Evolutionary conservation across 1,140 invertebrate species (phyloP).

Genomic region (Augochlora pura): DNA sequence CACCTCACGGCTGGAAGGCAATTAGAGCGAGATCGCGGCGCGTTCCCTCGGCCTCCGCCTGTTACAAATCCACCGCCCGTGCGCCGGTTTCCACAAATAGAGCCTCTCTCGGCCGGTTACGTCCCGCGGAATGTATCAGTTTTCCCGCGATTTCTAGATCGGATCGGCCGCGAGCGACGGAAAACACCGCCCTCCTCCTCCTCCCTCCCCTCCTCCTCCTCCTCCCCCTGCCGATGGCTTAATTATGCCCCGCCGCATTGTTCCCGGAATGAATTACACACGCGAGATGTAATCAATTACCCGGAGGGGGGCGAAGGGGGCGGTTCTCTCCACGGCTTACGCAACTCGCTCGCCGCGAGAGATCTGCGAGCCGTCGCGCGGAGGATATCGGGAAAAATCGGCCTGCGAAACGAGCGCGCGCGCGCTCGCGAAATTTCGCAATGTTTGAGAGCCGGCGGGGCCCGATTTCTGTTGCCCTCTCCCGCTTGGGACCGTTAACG

Average conservation of each 20-base stretch:
- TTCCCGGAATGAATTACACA: constrained; percentile 23
- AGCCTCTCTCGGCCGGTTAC: neutral
- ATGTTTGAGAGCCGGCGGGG: no score
- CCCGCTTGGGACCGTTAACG: constrained; percentile 39
- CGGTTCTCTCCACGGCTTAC: no score
- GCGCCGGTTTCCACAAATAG: neutral
- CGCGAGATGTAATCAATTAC: constrained; percentile 22
- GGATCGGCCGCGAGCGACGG: neutral
- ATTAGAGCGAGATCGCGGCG: no score
- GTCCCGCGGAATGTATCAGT: neutral
- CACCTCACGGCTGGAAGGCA: neutral
- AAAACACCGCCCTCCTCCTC: neutral
- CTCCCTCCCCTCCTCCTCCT: no score
- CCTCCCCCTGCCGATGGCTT: no score
- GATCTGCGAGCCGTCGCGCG: no score
- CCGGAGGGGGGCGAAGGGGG: neutral
- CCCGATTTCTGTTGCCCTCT: no score
- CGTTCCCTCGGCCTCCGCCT: no score
- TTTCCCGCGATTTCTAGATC: constrained; percentile 28
- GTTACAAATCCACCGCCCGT: neutral
- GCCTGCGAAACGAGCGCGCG: no score
- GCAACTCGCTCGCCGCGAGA: no score
- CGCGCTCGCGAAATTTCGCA: constrained; percentile 24
- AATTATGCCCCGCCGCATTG: constrained; percentile 24
- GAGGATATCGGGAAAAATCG: constrained; percentile 2